Evolutionary conservation across 2,888 invertebrate species (phyloP), one percentile per base, ranked within the genome.

Genomic region (Neoscelio sp.): DNA sequence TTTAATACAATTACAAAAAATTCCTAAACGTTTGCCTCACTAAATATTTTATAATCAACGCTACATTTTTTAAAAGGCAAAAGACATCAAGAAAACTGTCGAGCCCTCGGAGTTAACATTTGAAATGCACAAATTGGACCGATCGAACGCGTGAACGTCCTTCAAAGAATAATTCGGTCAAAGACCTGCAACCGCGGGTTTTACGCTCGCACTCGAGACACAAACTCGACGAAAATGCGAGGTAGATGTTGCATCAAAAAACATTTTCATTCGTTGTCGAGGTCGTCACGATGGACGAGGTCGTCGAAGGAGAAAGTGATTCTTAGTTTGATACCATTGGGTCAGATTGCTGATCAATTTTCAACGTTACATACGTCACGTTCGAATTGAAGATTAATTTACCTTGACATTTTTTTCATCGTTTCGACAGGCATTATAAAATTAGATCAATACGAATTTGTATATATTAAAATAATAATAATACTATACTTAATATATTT

Each of bases 291-390:
- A 68, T 62, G 76, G 56, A 73, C 78, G 78, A 74, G 78, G 73
- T 78, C 78, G 65, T 33, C 40, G 71, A 78, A 71, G 71, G 78
- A 78, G 78, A 77, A 77, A 77, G 77, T 77, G 35, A 42, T 58
- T 70, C 77, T 71, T 58, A 52, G n/a, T n/a, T n/a, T n/a, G n/a
- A n/a, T n/a, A n/a, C n/a, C n/a, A n/a, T n/a, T n/a, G 46, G 38
- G 33, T 50, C 70, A 50, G n/a, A n/a, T 28, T 56, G 54, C 40
- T 30, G 71, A 65, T 65, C 65, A 20, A 50, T 70, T 76, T 70
- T 74, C 7, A n/a, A 42, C 8, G 28, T 13, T 50, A 30, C 8
- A 13, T 20, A 23, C 26, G 30, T 44, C 17, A 8, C 50, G 17
- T 15, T 8, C 12, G 28, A 40, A 38, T 13, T 30, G 42, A 50